phyloP scores from a whole-genome alignment of 2,888 invertebrate species.

The Drosophila mimetica region DNA sequence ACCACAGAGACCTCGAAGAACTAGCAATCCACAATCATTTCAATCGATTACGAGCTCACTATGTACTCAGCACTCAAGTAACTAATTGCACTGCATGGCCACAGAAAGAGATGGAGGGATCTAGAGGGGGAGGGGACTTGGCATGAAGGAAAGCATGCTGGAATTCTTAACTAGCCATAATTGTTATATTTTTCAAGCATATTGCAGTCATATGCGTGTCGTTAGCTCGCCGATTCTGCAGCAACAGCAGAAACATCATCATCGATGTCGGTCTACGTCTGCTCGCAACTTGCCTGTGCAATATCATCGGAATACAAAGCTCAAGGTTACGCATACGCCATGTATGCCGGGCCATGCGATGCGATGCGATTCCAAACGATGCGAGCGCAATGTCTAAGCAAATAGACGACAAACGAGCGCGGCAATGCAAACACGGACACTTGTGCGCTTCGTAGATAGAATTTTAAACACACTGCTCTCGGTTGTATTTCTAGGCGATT shows the following conservation, averaged over 20 bases:
- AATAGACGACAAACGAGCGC: constrained; percentile 69
- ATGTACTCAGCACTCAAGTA: constrained; percentile 40
- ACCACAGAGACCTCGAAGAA: constrained; percentile 23
- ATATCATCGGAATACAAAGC: constrained; percentile 53
- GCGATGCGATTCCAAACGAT: constrained; percentile 47
- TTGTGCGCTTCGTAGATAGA: constrained; percentile 62
- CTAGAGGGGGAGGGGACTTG: neutral
- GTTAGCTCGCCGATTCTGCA: constrained; percentile 30
- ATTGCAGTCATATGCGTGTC: constrained; percentile 66
- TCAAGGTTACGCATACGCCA: constrained; percentile 80
- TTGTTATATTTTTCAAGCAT: constrained; percentile 67
- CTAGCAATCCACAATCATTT: constrained; percentile 27
- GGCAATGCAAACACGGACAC: constrained; percentile 75
- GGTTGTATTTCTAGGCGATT: constrained; percentile 26
- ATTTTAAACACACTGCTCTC: constrained; percentile 32
- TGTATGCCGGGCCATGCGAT: constrained; percentile 57
- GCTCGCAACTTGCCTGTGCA: constrained; percentile 36
- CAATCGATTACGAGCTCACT: constrained; percentile 39
- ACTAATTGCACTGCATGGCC: constrained; percentile 48
- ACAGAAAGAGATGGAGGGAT: constrained; percentile 20
- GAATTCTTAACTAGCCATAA: constrained; percentile 68
- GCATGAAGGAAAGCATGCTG: neutral
- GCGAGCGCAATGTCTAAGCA: constrained; percentile 72
- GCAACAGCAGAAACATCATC: constrained; percentile 26
- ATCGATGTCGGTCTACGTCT: constrained; percentile 24